Conservation (phyloP, 2,113 vertebrate genomes). For the Cettia cetti region DNA sequence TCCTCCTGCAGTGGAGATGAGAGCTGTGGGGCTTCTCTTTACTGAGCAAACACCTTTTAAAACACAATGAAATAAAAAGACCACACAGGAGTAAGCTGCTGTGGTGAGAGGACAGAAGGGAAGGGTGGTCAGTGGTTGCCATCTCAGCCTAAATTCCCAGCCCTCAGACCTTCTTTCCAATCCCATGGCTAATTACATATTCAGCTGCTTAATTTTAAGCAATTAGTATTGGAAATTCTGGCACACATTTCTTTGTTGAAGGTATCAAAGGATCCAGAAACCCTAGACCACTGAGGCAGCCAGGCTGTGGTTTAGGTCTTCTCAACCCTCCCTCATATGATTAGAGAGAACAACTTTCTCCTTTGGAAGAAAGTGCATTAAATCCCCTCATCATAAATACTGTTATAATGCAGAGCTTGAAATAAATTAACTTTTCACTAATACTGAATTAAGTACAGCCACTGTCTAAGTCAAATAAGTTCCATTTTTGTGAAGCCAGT, state of each 20-base stretch:
- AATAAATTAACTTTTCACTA: background rate
- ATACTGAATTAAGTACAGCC: background rate
- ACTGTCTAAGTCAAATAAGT: background rate
- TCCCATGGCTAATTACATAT: background rate
- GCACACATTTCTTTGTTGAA: background rate
- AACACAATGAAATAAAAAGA: background rate
- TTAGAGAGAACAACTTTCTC: background rate
- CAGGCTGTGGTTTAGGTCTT: background rate
- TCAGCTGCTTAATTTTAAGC: background rate
- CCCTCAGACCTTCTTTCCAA: background rate
- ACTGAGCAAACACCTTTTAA: background rate
- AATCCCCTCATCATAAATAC: background rate
- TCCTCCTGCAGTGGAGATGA: background rate
- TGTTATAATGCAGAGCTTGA: background rate
- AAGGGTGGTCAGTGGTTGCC: background rate
- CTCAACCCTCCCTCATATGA: background rate
- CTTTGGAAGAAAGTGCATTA: background rate
- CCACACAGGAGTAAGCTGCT: background rate
- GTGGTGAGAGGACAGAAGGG: background rate
- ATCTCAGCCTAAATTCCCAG: background rate
- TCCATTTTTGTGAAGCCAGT: background rate
- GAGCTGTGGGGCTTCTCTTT: background rate
- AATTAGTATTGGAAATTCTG: background rate
- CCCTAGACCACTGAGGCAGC: background rate
- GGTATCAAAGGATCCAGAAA: background rate